Evolutionary conservation across 2,797 vertebrate genomes (phyloP), one percentile per base, ranked within the genome.

Genomic region (Acanthis flammea): DNA sequence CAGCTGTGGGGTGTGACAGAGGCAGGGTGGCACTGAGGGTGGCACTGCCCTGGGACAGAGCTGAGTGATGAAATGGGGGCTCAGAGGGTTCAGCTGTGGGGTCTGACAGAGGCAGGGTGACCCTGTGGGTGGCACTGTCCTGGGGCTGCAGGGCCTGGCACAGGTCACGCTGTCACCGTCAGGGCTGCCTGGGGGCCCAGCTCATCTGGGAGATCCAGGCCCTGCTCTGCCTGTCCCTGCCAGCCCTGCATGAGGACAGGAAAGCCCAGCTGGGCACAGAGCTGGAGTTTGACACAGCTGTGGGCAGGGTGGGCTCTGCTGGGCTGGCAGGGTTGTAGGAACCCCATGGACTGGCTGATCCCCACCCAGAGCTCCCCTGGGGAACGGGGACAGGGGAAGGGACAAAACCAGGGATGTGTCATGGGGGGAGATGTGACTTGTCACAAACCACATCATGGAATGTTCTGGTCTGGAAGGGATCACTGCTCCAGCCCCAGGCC

Each of bases 401-500:
- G 37, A 21, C 14, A 28, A 45, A 10, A 28, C 10, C 31, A 8
- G 48, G 31, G 39, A 33, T 6, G n/a, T 13, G 28, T 3, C 7
- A 1, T n/a, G 27, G 25, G 39, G 50, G 25, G 14, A 33, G 42
- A 30, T 28, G 14, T 3, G 39, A 14, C 28, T n/a, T 24, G 18
- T 19, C 17, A n/a, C 10, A 63, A 57, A 35, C 12, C 72, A 10
- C 19, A 3, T 19, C 35, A 2, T 28, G 30, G 50, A 25, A 22
- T 14, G 3, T 35, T 31, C 60, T 35, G 35, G 1, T 31, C 9
- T 33, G 50, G 35, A 10, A 48, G n/a, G 30, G 51, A 35, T 55
- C 80, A 2, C 1, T 2, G 2, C 23, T 28, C 30, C 68, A 35
- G 0, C 13, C 0, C 28, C 28, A 3, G 22, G 4, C 42, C 30